Base-by-base conservation (phyloP, 92 coral and sea anemone species). In the Paramuricea clavata region DNA sequence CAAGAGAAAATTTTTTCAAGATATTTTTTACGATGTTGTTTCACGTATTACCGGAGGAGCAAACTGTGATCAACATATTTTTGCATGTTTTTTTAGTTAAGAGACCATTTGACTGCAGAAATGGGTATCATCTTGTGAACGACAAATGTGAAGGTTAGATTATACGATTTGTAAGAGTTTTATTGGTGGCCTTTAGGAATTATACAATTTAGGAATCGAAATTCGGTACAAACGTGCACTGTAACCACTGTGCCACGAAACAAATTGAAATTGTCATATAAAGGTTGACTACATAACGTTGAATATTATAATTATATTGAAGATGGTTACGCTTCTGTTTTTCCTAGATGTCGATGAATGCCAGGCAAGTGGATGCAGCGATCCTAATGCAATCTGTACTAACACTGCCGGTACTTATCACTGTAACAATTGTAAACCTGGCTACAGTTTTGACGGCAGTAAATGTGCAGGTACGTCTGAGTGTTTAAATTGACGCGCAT, bases 291-390 rank as follows among this genome's bases (percentile, higher is more conserved):
- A n/a, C n/a, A n/a, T n/a, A n/a, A n/a, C n/a, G n/a, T n/a, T n/a
- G n/a, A n/a, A n/a, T n/a, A n/a, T n/a, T n/a, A n/a, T n/a, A n/a
- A n/a, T n/a, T n/a, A n/a, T n/a, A n/a, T n/a, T n/a, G n/a, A n/a
- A n/a, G n/a, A n/a, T n/a, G n/a, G n/a, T n/a, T n/a, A n/a, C n/a
- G n/a, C 15, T 30, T 27, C 19, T 30, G 15, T 39, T 44, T 72
- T 74, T 43, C 72, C 31, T 65, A 86, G 89, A 86, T 36, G 76
- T 86, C 2, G 49, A 86, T 17, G 85, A 77, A 19, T 86, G 89
- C 35, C 33, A 73, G 70, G 43, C 77, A 50, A 33, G 68, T 7
- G 68, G 10, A 15, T 86, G 89, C 54, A 36, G 19, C 23, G 89
- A 77, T 78, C 70, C 78, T 19, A 72, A 47, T 8, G 84, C 89